phyloP scores from a whole-genome alignment of 2,888 invertebrate species.

The Neoscelio sp. region DNA sequence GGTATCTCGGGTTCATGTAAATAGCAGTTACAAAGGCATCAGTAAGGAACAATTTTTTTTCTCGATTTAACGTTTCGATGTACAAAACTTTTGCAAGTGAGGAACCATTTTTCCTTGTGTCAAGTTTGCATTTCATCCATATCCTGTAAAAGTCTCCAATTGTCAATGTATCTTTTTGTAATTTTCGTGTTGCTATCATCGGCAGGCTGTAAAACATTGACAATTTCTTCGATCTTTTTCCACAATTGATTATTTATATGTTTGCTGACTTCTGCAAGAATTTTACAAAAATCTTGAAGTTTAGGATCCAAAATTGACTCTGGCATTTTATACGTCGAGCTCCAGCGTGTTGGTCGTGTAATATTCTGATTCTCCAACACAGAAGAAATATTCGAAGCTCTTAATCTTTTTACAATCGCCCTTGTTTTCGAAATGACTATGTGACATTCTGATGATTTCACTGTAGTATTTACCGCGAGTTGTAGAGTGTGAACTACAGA shows the following conservation, averaged over 20 bases:
- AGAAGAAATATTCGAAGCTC: conserved; percentile 8
- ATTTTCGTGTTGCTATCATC: too few relatives aligned
- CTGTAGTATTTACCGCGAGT: too few relatives aligned
- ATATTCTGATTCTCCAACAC: conserved; percentile 9
- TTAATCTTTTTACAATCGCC: conserved; percentile 20
- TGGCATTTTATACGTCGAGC: not conserved
- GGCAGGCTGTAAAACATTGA: not conserved
- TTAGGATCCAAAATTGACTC: not conserved
- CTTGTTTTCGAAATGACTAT: conserved; percentile 20
- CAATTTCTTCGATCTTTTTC: not conserved
- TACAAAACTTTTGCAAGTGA: conserved; percentile 1
- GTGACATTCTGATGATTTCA: too few relatives aligned
- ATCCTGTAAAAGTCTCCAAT: conserved; percentile 20
- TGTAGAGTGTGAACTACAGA: conserved; percentile 32
- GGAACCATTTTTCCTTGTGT: conserved; percentile 5
- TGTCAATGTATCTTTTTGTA: not conserved
- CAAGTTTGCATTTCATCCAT: conserved; percentile 15
- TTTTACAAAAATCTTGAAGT: not conserved
- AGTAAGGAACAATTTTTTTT: conserved; percentile 12
- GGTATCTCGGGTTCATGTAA: conserved; percentile 13
- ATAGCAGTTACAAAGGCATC: conserved; percentile 25
- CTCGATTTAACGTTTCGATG: conserved; percentile 6
- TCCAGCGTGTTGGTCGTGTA: conserved; percentile 1
- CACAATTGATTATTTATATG: not conserved
- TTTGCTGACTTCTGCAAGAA: not conserved